phyloP scores from a whole-genome alignment of 2,113 vertebrate species.

The Ginglymostoma cirratum region DNA sequence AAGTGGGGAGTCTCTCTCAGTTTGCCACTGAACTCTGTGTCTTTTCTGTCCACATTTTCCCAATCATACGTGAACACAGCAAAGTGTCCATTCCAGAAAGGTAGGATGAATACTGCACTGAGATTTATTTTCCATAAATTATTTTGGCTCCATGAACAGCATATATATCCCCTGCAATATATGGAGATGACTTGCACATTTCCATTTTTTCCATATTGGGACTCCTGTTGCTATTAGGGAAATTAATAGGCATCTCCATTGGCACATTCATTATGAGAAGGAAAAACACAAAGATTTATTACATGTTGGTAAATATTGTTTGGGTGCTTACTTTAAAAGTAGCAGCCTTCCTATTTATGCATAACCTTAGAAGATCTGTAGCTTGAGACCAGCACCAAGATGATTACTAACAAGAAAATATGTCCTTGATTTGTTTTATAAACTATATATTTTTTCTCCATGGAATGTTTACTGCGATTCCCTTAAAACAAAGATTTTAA shows the following conservation, averaged over 20 bases:
- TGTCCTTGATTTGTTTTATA: not conserved
- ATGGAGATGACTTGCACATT: not conserved
- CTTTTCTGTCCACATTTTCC: not conserved
- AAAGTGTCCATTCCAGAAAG: not conserved
- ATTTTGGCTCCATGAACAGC: not conserved
- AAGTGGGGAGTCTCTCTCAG: not conserved
- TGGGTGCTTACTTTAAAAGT: too few species aligned
- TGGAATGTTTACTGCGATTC: slow-evolving; percentile 19
- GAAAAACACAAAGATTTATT: not conserved
- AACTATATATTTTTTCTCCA: not conserved
- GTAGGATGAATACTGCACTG: not conserved
- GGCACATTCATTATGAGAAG: not conserved
- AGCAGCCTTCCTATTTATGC: not conserved
- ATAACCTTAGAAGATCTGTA: not conserved
- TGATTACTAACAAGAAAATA: slow-evolving; percentile 7
- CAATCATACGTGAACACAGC: not conserved
- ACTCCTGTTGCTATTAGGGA: not conserved
- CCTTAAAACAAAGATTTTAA: slow-evolving; percentile 22
- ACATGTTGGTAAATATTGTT: not conserved
- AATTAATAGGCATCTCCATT: not conserved
- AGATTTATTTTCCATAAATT: not conserved
- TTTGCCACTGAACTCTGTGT: not conserved
- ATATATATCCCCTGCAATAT: not conserved
- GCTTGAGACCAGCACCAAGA: not conserved
- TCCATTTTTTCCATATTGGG: not conserved